Evolutionary conservation across 2,113 vertebrate genomes (phyloP), one percentile per base, ranked within the genome.

Genomic region (Heloderma charlesbogerti): DNA sequence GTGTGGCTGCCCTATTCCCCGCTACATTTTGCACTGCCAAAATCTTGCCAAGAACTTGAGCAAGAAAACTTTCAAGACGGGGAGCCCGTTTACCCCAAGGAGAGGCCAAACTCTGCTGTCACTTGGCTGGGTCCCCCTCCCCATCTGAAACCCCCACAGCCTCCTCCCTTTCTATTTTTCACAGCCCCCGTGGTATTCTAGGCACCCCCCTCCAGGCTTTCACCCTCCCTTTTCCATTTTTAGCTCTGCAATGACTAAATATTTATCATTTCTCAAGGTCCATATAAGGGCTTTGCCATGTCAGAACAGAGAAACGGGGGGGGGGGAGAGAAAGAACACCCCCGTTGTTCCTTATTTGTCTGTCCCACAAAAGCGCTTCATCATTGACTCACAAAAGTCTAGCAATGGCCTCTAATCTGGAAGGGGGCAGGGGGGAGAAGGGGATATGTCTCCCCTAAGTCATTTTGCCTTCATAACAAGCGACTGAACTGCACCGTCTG

Each of bases 191-290:
- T 40, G 0, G n/a, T 75, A 89, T 16, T 40, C 90, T 27, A 69
- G 43, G 78, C 13, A 31, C 57, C 5, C 25, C 2, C 40, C 9
- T 31, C 27, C 15, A 27, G 31, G 29, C 3, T 67, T 34, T 48
- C 40, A 10, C 45, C 31, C 18, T n/a, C 16, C 40, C 7, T 60
- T 57, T 86, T 82, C 88, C 85, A 75, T 86, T 89, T 92, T 77
- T 89, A 89, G 88, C 77, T 27, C 78, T 3, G 57, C 80, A 22
- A 37, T 78, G 80, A 88, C 71, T 78, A 86, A 87, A 92, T 89
- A 89, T 89, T 82, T 84, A 78, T 79, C 89, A 20, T 90, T 92
- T 92, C 79, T 67, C n/a, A 0, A 48, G 22, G 37, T 48, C 92
- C 89, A 79, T 90, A 74, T 92, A 90, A 78, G 87, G 91, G 20